These are phyloP conservation scores for Drosophila kohkoa DNA, from an alignment of 1,140 invertebrate species.

Conservation along the genomic window DNA sequence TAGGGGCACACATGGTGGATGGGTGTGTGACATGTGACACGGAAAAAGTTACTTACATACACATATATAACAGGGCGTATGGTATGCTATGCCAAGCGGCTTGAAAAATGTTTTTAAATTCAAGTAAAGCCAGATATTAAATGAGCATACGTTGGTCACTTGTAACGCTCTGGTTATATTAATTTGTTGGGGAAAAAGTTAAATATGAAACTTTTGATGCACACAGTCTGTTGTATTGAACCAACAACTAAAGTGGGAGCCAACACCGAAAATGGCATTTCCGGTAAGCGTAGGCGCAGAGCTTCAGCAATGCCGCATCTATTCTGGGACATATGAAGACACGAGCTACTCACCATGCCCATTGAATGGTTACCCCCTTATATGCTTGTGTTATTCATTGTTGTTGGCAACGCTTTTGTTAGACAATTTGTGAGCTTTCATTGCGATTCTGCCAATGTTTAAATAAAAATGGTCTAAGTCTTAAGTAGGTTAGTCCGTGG, in stretches of 20 bases:
- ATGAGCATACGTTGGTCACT: constrained; percentile 30
- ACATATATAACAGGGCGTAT: too few relatives aligned
- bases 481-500: constrained; percentile 69
- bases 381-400: constrained; percentile 13
- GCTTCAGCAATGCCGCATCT: constrained; percentile 70
- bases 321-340: constrained; percentile 54
- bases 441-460: constrained; percentile 49
- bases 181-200: too few relatives aligned
- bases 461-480: constrained; percentile 54
- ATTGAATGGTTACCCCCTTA: constrained; percentile 11
- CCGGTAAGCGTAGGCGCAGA: constrained; percentile 59
- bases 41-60: not conserved
- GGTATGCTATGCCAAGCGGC: not conserved
- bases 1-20: not conserved
- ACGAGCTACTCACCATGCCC: constrained; percentile 20
- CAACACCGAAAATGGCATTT: constrained; percentile 67
- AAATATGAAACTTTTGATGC: not conserved
- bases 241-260: constrained; percentile 53
- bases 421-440: constrained; percentile 59
- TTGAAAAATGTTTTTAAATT: constrained; percentile 48
- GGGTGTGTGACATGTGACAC: not conserved
- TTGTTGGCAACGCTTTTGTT: constrained; percentile 57
- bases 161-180: too few relatives aligned
- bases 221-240: constrained; percentile 47
- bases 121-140: constrained; percentile 53